These are phyloP conservation scores for Trachelus troglodyta DNA, from an alignment of 2,888 invertebrate species.

Conservation along the genomic window DNA sequence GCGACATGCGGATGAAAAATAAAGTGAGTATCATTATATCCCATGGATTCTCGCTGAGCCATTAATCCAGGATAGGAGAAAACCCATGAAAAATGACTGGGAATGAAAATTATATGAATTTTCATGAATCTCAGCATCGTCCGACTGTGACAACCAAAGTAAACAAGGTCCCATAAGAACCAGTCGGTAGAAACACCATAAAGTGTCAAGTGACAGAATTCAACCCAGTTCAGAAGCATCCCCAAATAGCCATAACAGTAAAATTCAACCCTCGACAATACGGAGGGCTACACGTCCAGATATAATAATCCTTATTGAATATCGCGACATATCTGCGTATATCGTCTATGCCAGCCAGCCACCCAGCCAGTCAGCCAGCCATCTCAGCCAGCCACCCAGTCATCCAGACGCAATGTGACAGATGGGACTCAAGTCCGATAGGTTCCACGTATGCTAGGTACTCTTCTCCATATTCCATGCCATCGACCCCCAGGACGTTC, in stretches of 20 bases:
- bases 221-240: not conserved
- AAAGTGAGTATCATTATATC: not conserved
- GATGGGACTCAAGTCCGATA: conserved; percentile 11
- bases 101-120: not conserved
- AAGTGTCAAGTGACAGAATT: not conserved
- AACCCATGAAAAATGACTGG: not conserved
- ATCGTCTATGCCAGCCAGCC: conserved; percentile 10
- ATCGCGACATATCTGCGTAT: not conserved
- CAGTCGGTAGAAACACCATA: not conserved
- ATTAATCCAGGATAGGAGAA: not conserved
- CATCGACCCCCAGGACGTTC: conserved; percentile 29
- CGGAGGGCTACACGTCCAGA: not conserved
- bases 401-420: conserved; percentile 15
- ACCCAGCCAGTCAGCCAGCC: not conserved
- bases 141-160: not conserved
- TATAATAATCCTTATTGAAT: conserved; percentile 23
- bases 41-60: not conserved
- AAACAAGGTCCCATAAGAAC: not conserved
- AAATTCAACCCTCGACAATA: not conserved
- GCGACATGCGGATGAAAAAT: not conserved
- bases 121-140: not conserved
- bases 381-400: conserved; percentile 11
- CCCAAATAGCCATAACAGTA: not conserved
- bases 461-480: conserved; percentile 22
- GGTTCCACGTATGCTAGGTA: not conserved